These are phyloP conservation scores for Heterochromis multidens DNA, from an alignment of 2,113 vertebrate genomes.

Conservation along the genomic window DNA sequence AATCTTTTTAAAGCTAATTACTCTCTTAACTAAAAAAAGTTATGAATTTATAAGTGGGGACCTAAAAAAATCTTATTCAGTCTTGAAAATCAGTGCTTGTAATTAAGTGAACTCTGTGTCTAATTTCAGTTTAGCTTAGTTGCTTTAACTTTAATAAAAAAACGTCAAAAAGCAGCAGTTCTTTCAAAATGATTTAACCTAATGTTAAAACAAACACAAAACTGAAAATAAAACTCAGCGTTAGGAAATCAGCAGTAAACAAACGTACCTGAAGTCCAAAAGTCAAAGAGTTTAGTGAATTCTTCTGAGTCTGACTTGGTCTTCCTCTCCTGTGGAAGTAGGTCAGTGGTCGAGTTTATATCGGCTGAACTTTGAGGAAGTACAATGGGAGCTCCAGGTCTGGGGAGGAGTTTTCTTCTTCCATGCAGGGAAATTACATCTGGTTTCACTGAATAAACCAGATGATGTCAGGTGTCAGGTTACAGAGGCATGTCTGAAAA, in stretches of 20 bases:
- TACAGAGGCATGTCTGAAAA: constrained; percentile 24
- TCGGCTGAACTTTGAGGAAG: constrained; percentile 68
- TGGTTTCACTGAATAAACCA: constrained; percentile 56
- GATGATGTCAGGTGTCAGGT: constrained; percentile 69
- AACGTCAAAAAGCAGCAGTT: not conserved
- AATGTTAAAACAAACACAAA: not conserved
- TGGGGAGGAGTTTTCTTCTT: constrained; percentile 33
- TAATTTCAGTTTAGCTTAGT: not conserved
- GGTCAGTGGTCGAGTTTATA: constrained; percentile 57
- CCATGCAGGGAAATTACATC: constrained; percentile 45
- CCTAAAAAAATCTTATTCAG: not conserved
- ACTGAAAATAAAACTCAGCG: not conserved
- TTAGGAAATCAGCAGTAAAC: not conserved
- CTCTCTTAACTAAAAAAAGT: not conserved
- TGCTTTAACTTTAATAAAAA: not conserved
- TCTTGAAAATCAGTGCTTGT: not conserved
- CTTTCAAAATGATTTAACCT: not conserved
- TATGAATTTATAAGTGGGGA: not conserved
- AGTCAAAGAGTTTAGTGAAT: not conserved
- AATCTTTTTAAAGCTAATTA: not conserved
- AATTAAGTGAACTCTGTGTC: not conserved
- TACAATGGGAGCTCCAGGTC: constrained; percentile 1
- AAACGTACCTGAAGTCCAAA: constrained; percentile 39
- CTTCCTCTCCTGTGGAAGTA: constrained; percentile 21
- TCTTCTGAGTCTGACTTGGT: not conserved